Evolutionary conservation across 2,888 invertebrate genomes (phyloP), one percentile per base, ranked within the genome.

Genomic region (Gryllus longicercus): DNA sequence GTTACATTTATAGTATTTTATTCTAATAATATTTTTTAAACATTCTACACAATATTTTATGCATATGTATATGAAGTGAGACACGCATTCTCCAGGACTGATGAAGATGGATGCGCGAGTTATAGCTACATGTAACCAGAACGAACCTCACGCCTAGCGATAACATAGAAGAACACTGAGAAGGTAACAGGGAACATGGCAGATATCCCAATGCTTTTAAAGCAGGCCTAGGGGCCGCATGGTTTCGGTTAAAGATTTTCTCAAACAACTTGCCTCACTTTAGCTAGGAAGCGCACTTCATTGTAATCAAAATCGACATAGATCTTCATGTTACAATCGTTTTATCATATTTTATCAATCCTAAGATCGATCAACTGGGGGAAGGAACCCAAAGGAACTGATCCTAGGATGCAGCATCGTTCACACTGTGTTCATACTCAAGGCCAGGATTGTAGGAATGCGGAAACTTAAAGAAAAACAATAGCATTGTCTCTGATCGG

Each of bases 131-230:
- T 63, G n/a, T 63, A 63, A 63, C n/a, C 16, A n/a, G 14, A 63
- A n/a, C n/a, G 14, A 63, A 63, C 63, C 14, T 63, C n/a, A 63
- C n/a, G n/a, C n/a, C 63, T 63, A 63, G 63, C 63, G n/a, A 63
- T 63, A 38, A 63, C 63, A 63, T 63, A 63, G 63, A 63, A 63
- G 63, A 63, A 63, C 63, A 63, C 63, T 63, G 63, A 63, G 63
- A 63, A 63, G 63, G 63, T 18, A 63, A 63, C 63, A 63, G 63
- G 63, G n/a, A 63, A 63, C 63, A 63, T 63, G 63, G 16, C 63
- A 14, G 16, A 18, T 63, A 18, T 63, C 63, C 63, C 63, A 63
- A 63, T 63, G 63, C 63, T 18, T 63, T 38, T 5, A 5, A 38
- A 38, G 8, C 38, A 38, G 38, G 38, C 38, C 38, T 38, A 38